Base-by-base conservation (phyloP, 1,140 invertebrate genomes). In the Halyomorpha halys region DNA sequence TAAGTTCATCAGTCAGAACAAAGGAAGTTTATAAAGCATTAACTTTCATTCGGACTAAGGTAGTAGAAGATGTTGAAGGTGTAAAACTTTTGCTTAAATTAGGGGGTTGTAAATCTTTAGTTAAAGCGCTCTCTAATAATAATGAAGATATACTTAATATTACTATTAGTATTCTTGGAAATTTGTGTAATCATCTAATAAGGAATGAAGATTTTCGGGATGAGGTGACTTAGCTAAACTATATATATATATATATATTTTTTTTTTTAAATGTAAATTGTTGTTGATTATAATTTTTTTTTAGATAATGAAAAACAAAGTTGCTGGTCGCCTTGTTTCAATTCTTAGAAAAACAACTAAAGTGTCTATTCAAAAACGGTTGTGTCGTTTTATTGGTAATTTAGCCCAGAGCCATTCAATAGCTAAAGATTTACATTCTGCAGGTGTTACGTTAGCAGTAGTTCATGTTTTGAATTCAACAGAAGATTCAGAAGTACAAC, bases 81-180 rank as follows among this genome's bases (percentile, higher is more conserved):
- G 27, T 67, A 15, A 69, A 66, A 16, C 15, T 56, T 11, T 25
- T 56, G 23, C 23, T 23, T 21, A 21, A 56, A 56, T 56, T 23
- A 23, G 23, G 23, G 9, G 53, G 53, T 56, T 21, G 18, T 56
- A 56, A 56, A 23, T 23, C 19, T 27, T 25, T 47, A 25, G 60
- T 47, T 21, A 69, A 69, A 62, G 61, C 67, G 6, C 45, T 71
- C 18, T 64, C 62, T 21, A 11, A 23, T 16, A 62, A 66, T 13
- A 71, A 70, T 62, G 67, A 66, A 39, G 69, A 70, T 59, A 68
- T 70, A 25, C 59, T 69, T 15, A 68, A 69, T 59, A 59, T 70
- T 14, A 64, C 65, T 45, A 44, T 71, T 39, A 71, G 70, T 51
- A 71, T 71, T 23, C 62, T 71, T 45, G 69, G 65, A 3, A 70